These are phyloP conservation scores for Pardalotus punctatus DNA, from an alignment of 2,113 vertebrate genomes.

Conservation along the genomic window DNA sequence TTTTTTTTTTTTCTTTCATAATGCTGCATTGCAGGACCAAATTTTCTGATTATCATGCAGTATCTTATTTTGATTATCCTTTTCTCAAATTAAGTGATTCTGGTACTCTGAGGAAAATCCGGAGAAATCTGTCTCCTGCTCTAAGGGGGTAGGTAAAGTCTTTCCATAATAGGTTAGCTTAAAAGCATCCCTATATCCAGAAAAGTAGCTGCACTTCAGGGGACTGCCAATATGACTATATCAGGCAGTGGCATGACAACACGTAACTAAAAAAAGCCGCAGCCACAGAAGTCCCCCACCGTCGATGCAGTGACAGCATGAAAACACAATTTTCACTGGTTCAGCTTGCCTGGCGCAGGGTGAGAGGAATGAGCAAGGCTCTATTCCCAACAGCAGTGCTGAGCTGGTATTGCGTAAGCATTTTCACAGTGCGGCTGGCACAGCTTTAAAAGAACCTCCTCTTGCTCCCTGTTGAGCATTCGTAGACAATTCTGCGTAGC, in stretches of 20 bases:
- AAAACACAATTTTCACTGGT: background rate
- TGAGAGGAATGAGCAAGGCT: background rate
- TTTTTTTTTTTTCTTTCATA: background rate
- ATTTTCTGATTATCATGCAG: slow-evolving; percentile 51
- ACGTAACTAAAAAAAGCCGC: background rate
- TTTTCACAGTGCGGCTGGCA: background rate
- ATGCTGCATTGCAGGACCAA: slow-evolving; percentile 62
- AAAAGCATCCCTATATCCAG: background rate
- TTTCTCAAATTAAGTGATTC: background rate
- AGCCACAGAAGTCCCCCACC: background rate
- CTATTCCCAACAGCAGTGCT: slow-evolving; percentile 1
- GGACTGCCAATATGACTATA: background rate
- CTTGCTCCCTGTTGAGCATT: background rate
- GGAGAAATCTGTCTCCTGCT: background rate
- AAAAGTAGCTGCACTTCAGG: slow-evolving; percentile 7
- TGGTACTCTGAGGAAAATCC: background rate
- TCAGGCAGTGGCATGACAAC: background rate
- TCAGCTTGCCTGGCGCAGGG: background rate
- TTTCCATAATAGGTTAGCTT: background rate
- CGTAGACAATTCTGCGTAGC: background rate
- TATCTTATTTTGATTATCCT: slow-evolving; percentile 29
- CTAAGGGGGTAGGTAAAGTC: background rate
- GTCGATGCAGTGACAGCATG: background rate
- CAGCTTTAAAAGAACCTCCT: background rate
- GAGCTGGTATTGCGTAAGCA: background rate